Conservation (phyloP, 1,140 invertebrate species). For the Branchinecta lindahli region DNA sequence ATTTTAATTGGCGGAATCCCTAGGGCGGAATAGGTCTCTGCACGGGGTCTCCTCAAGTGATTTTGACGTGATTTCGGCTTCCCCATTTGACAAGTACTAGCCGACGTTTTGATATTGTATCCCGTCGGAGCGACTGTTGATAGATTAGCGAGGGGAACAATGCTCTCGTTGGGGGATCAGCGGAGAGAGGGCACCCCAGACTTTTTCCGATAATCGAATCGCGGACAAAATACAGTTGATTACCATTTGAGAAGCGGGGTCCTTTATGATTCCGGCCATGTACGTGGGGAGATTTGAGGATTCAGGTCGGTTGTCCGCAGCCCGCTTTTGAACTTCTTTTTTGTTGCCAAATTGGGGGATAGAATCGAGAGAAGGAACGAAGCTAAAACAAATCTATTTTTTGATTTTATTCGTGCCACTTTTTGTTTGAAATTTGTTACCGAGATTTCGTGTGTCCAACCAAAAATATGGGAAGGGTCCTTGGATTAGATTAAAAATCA, state of each 20-base stretch:
- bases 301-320: not conserved
- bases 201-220: constrained; percentile 8
- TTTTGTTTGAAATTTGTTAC: too few species aligned
- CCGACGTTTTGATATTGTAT: constrained; percentile 9
- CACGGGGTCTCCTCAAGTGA: too few species aligned
- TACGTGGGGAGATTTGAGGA: not conserved
- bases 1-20: too few species aligned
- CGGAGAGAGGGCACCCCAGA: not conserved
- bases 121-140: not conserved
- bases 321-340: not conserved
- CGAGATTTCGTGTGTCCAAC: too few species aligned
- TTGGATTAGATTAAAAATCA: too few species aligned
- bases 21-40: too few species aligned
- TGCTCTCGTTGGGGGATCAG: not conserved
- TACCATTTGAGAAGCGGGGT: constrained; percentile 1
- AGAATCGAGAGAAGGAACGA: not conserved
- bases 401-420: too few species aligned
- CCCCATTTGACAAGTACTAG: not conserved
- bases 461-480: too few species aligned
- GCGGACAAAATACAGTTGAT: constrained; percentile 6
- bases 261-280: not conserved
- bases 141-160: not conserved
- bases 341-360: not conserved
- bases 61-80: not conserved
- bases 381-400: too few species aligned